phyloP scores from a whole-genome alignment of 2,888 invertebrate species.

The Vesta saturnalis region DNA sequence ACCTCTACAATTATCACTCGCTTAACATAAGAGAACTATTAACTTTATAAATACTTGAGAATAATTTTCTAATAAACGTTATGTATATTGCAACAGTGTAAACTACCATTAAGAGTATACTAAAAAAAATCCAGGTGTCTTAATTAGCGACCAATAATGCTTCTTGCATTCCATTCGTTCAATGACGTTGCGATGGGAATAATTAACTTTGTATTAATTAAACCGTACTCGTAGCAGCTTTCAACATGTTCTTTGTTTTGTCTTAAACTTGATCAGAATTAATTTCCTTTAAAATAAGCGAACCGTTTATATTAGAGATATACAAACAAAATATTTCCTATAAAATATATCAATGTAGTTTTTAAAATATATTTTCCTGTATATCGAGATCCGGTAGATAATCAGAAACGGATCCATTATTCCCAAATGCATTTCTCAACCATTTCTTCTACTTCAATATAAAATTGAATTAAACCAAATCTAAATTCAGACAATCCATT shows the following conservation, averaged over 20 bases:
- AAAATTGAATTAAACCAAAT: slow-evolving; percentile 59
- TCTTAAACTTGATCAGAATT: slow-evolving; percentile 8
- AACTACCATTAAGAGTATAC: background rate
- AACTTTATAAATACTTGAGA: background rate
- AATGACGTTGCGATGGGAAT: slow-evolving; percentile 39
- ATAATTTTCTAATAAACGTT: background rate
- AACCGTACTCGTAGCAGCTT: slow-evolving; percentile 40
- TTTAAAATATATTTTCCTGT: slow-evolving; percentile 26
- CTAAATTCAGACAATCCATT: slow-evolving; percentile 61
- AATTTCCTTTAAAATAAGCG: background rate
- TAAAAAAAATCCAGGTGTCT: slow-evolving; percentile 20
- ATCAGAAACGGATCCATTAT: slow-evolving; percentile 35
- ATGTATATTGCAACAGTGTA: background rate
- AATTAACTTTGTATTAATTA: slow-evolving; percentile 43
- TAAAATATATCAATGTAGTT: slow-evolving; percentile 16
- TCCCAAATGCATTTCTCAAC: slow-evolving; percentile 35
- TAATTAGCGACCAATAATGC: slow-evolving; percentile 35
- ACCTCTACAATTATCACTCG: too few relatives aligned
- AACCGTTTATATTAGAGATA: background rate
- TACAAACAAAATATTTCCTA: background rate
- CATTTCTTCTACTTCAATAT: slow-evolving; percentile 48
- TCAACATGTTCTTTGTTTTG: slow-evolving; percentile 33
- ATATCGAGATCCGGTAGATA: slow-evolving; percentile 27
- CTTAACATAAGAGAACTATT: background rate
- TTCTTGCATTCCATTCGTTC: slow-evolving; percentile 27